A percentile compares a stretch with the other conserved stretches of the same genome.
These are phyloP conservation scores for Notamacropus eugenii DNA, from an alignment of 2,797 vertebrate species.

Conservation along the genomic window DNA sequence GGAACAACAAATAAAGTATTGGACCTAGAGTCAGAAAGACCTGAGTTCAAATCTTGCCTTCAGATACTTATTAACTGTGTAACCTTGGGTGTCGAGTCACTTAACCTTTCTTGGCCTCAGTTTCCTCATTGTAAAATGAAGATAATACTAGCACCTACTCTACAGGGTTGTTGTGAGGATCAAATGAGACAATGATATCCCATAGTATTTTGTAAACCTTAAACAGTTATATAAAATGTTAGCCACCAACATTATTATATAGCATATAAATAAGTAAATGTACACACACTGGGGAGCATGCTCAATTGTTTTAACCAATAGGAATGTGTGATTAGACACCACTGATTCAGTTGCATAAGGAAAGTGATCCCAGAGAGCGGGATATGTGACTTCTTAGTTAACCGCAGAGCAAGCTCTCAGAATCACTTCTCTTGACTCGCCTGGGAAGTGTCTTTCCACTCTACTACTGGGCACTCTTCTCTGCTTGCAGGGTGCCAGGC, in stretches of 20 bases:
- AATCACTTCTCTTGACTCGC: neutral
- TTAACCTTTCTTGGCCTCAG: neutral
- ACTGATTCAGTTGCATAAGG: neutral
- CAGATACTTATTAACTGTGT: neutral
- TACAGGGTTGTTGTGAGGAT: no score
- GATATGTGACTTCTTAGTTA: neutral
- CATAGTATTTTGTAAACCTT: neutral
- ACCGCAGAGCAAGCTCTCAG: neutral
- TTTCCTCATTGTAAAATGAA: neutral
- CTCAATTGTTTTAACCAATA: neutral
- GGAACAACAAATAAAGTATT: no score
- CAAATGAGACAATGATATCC: no score
- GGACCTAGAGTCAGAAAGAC: neutral
- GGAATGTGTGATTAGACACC: neutral
- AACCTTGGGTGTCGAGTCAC: neutral
- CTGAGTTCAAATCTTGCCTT: neutral
- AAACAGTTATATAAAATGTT: neutral
- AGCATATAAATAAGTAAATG: neutral
- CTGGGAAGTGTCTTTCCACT: neutral
- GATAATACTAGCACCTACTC: neutral
- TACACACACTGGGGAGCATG: neutral
- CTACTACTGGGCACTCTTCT: neutral
- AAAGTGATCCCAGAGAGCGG: neutral
- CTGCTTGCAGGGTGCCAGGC: neutral
- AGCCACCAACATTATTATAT: neutral